Evolutionary conservation across 2,888 invertebrate genomes (phyloP), one percentile per base, ranked within the genome.

Genomic region (Pterobdella sp.): DNA sequence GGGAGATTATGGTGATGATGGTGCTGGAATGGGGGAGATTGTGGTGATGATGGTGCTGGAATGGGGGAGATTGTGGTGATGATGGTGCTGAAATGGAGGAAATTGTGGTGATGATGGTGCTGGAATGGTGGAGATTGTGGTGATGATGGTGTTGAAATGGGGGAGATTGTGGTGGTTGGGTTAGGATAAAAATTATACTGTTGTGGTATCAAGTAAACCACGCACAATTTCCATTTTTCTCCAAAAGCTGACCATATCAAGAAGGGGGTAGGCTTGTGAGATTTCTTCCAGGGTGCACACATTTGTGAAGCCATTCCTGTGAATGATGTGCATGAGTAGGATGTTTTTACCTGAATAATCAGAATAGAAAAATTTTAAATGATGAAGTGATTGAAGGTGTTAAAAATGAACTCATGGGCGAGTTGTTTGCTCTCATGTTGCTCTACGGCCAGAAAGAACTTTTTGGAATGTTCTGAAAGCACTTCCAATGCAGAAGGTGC

Each of bases 181-280:
- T n/a, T n/a, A n/a, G n/a, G n/a, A n/a, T n/a, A n/a, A n/a, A n/a
- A n/a, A n/a, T n/a, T n/a, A n/a, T n/a, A n/a, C n/a, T n/a, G n/a
- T n/a, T n/a, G n/a, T n/a, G n/a, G n/a, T n/a, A n/a, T n/a, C n/a
- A n/a, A n/a, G n/a, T n/a, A n/a, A n/a, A n/a, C n/a, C 42, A 79
- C 80, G 78, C 67, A 79, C 81, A 69, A 82, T 79, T 68, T 68
- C 72, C 2, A 75, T 77, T 73, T 83, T 79, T 79, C 82, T 82
- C 37, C 80, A 80, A 74, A 82, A 83, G 75, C 83, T 81, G 2
- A 83, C 83, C 81, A 82, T 81, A 75, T 84, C 84, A 52, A 84
- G 77, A n/a, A 82, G 78, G 2, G 84, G 84, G 69, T 81, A 84
- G 0, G 82, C 81, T 1, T 79, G 79, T 74, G 79, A 77, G 1